phyloP scores from a whole-genome alignment of 2,797 vertebrate species.

The Prionace glauca region DNA sequence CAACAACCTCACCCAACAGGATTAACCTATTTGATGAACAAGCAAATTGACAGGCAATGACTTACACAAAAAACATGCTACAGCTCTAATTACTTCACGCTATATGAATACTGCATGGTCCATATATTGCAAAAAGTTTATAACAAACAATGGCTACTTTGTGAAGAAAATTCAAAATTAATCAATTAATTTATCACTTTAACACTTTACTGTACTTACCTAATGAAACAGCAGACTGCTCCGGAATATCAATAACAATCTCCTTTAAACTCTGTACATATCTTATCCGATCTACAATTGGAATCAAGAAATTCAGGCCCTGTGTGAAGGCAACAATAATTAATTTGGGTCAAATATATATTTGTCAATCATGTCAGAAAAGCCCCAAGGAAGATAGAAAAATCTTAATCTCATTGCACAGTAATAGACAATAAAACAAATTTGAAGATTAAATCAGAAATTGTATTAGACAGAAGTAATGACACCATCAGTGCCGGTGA shows the following conservation, averaged over 20 bases:
- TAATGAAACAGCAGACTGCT: conserved; percentile 86
- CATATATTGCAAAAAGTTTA: not conserved
- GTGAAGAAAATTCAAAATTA: not conserved
- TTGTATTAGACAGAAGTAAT: not conserved
- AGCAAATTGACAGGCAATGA: not conserved
- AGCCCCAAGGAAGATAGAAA: not conserved
- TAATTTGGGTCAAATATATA: not conserved
- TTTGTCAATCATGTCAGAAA: not conserved
- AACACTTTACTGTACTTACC: conserved; percentile 51
- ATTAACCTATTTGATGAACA: not conserved
- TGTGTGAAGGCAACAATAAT: conserved; percentile 49
- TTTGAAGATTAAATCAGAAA: not conserved
- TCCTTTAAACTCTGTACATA: conserved; percentile 96
- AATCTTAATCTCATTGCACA: not conserved
- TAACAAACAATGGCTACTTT: not conserved
- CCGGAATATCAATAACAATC: conserved; percentile 93
- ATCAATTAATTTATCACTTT: not conserved
- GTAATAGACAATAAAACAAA: not conserved
- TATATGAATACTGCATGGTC: not conserved
- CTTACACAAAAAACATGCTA: not conserved
- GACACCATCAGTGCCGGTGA: not conserved
- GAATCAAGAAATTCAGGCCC: conserved; percentile 93
- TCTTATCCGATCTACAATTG: conserved; percentile 77
- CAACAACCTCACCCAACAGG: not conserved
- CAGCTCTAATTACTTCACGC: not conserved